Evolutionary conservation across 2,113 vertebrate genomes (phyloP).

Genomic region (Pteropus alecto): DNA sequence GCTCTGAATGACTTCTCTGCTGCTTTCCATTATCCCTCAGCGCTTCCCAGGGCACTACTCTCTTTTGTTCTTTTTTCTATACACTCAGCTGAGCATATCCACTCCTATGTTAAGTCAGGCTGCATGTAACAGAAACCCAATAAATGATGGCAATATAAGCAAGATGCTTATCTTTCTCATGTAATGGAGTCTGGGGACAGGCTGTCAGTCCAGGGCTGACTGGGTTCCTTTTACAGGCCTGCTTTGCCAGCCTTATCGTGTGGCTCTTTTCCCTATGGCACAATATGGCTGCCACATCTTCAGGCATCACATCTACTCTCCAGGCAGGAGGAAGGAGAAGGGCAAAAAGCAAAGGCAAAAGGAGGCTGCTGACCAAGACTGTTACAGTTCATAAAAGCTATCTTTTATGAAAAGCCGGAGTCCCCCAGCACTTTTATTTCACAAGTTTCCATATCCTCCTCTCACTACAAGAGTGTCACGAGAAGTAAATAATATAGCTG

Average conservation of each 20-base stretch:
- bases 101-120: not conserved
- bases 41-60: not conserved
- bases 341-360: not conserved
- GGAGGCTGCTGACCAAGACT: not conserved
- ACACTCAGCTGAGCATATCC: not conserved
- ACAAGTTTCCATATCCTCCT: not conserved
- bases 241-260: not conserved
- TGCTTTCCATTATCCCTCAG: not conserved
- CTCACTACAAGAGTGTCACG: not conserved
- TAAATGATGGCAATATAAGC: not conserved
- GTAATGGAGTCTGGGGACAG: not conserved
- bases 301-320: not conserved
- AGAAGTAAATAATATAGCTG: not conserved
- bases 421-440: not conserved
- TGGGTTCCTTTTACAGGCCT: not conserved
- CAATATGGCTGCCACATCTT: not conserved
- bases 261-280: not conserved
- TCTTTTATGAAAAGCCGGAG: too few species aligned
- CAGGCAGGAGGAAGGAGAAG: not conserved
- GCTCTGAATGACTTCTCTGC: not conserved
- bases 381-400: not conserved
- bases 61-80: not conserved
- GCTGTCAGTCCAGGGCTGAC: not conserved
- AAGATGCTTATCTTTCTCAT: not conserved
- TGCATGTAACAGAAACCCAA: not conserved